phyloP scores from a whole-genome alignment of 2,888 invertebrate species.

The Drosophila multiciliata region DNA sequence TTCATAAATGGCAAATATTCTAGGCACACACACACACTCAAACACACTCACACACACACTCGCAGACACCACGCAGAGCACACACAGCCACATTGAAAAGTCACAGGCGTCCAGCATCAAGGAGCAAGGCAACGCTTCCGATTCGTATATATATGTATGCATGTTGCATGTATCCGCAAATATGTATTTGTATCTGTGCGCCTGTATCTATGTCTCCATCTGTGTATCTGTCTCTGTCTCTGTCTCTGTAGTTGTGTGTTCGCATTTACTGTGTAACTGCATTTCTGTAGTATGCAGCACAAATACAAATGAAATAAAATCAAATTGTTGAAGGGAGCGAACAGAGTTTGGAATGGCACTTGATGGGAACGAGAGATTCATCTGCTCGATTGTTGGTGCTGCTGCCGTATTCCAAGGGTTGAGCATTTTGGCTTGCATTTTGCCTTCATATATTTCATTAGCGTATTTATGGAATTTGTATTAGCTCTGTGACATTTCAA shows the following conservation, averaged over 20 bases:
- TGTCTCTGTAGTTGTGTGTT: not conserved
- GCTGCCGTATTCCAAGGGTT: conserved; percentile 4
- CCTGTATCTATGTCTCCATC: not conserved
- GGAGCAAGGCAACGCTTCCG: conserved; percentile 11
- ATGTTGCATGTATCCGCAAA: conserved; percentile 17
- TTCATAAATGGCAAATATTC: conserved; percentile 73
- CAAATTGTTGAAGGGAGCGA: conserved; percentile 43
- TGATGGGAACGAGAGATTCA: not conserved
- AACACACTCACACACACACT: not conserved
- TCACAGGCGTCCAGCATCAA: conserved; percentile 38
- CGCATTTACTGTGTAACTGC: conserved; percentile 38
- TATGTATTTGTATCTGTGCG: conserved; percentile 10
- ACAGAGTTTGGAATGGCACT: not conserved
- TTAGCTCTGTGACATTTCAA: conserved; percentile 56
- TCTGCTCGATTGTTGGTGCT: not conserved
- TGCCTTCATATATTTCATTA: conserved; percentile 68
- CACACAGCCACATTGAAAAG: conserved; percentile 24
- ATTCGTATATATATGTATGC: conserved; percentile 1
- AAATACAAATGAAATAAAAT: conserved; percentile 55
- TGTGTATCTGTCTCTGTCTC: not conserved
- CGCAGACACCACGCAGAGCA: conserved; percentile 3
- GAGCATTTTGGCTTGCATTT: conserved; percentile 1
- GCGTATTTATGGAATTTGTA: conserved; percentile 75
- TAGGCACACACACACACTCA: conserved; percentile 18
- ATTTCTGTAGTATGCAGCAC: conserved; percentile 35